Evolutionary conservation across 2,797 vertebrate species (phyloP).

Genomic region (Lithobates pipiens): DNA sequence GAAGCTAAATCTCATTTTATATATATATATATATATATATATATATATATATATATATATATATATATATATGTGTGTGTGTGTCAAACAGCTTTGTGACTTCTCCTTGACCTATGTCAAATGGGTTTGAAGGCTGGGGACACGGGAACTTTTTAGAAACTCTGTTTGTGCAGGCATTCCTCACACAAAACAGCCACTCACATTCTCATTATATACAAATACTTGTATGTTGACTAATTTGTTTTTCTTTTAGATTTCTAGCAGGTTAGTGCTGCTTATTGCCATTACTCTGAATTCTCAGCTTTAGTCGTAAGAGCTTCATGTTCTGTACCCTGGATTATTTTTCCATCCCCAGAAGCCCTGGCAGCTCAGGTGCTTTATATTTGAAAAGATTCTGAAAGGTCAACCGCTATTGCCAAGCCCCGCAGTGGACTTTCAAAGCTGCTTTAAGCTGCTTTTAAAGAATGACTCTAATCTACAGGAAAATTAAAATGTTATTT

Average conservation of each 20-base stretch:
- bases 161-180: neutral
- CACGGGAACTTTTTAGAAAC: neutral
- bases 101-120: neutral
- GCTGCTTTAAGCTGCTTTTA: neutral
- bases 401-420: neutral
- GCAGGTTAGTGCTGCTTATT: neutral
- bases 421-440: neutral
- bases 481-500: too few relatives aligned
- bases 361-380: slow-evolving; percentile 28
- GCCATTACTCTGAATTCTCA: neutral
- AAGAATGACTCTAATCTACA: neutral
- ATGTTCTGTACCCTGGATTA: neutral
- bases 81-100: too few relatives aligned
- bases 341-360: slow-evolving; percentile 6
- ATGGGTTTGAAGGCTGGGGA: neutral
- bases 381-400: neutral
- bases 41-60: too few relatives aligned
- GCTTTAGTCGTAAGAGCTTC: neutral
- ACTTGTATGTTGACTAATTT: slow-evolving; percentile 1
- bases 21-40: too few relatives aligned
- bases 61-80: too few relatives aligned
- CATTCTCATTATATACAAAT: neutral
- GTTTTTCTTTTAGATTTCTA: neutral
- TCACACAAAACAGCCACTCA: neutral
- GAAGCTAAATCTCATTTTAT: too few relatives aligned